Conservation (phyloP, 2,888 invertebrate species). For the Cosmia pyralina region DNA sequence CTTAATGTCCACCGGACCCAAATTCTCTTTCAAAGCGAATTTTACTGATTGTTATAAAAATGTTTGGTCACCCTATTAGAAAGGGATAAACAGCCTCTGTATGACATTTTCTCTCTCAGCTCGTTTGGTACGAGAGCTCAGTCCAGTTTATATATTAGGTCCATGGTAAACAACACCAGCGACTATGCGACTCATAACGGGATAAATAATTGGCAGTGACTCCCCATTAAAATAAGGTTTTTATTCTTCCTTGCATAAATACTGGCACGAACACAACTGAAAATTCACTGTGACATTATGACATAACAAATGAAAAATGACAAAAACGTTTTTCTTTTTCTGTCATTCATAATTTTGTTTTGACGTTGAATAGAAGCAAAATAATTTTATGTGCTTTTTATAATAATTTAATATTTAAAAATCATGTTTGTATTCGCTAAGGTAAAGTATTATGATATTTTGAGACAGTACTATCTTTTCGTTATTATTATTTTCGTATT, state of each 20-base stretch:
- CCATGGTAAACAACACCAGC: too few relatives aligned
- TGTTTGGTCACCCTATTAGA: too few relatives aligned
- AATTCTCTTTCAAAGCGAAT: too few relatives aligned
- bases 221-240: background rate
- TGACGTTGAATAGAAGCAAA: background rate
- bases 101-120: too few relatives aligned
- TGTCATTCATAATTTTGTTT: slow-evolving; percentile 17
- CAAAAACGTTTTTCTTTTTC: background rate
- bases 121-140: too few relatives aligned
- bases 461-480: background rate
- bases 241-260: background rate
- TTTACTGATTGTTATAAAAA: too few relatives aligned
- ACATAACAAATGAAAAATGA: slow-evolving; percentile 2
- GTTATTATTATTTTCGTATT: background rate
- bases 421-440: slow-evolving; percentile 8
- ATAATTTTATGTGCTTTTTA: background rate
- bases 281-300: background rate
- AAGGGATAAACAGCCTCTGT: too few relatives aligned
- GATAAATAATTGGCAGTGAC: too few relatives aligned
- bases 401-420: background rate
- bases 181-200: too few relatives aligned
- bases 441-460: background rate
- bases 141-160: too few relatives aligned
- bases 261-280: background rate
- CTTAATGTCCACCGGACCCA: too few relatives aligned